These are phyloP conservation scores for Matsumurasca onukii DNA, from an alignment of 1,140 invertebrate species.

Conservation along the genomic window DNA sequence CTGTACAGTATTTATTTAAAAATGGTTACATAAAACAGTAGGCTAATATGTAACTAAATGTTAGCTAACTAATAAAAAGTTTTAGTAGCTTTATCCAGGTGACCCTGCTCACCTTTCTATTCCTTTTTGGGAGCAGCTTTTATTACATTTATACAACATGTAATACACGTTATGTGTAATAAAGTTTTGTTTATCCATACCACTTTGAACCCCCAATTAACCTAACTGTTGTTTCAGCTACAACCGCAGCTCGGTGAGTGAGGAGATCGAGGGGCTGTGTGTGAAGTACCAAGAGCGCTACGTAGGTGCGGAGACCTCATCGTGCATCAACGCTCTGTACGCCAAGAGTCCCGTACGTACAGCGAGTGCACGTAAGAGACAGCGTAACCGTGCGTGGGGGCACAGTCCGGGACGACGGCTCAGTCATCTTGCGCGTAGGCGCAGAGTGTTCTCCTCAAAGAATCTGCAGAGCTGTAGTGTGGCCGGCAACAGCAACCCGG, in stretches of 20 bases:
- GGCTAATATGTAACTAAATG: no score
- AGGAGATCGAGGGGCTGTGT: slow-evolving; percentile 61
- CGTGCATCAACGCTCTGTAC: slow-evolving; percentile 61
- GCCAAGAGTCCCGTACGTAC: slow-evolving; percentile 49
- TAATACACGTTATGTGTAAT: no score
- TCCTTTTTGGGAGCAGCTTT: no score
- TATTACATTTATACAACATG: no score
- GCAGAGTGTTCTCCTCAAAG: slow-evolving; percentile 63
- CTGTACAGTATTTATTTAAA: no score
- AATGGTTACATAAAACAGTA: no score
- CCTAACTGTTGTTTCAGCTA: no score
- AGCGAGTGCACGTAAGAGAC: slow-evolving; percentile 56
- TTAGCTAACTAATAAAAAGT: no score
- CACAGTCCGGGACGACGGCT: slow-evolving; percentile 66
- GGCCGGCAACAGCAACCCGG: slow-evolving; percentile 19
- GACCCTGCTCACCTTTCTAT: no score
- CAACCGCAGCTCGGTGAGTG: slow-evolving; percentile 59
- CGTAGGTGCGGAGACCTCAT: slow-evolving; percentile 64
- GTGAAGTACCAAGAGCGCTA: slow-evolving; percentile 60
- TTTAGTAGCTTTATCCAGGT: no score
- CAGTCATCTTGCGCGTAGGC: slow-evolving; percentile 62
- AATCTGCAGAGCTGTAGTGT: slow-evolving; percentile 50
- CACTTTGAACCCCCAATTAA: no score
- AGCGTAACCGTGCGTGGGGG: slow-evolving; percentile 53
- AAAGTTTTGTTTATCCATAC: no score